A percentile compares a stretch with the other conserved stretches of the same genome.
Conservation (phyloP, 92 coral and sea anemone species). For the Zoanthus gigantus region DNA sequence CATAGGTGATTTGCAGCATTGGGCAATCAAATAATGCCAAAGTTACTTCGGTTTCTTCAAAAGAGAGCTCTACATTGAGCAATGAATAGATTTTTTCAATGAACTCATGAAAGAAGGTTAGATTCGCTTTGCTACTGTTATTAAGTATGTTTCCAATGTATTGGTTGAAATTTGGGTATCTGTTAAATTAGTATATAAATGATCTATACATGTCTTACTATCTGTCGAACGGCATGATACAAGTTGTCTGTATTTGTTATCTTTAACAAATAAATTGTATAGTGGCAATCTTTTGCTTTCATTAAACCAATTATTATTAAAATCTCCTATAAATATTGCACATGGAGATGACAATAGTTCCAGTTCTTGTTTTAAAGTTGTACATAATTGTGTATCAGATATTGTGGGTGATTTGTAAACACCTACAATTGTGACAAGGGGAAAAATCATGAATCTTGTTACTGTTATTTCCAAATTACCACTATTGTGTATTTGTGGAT, state of each 20-base stretch:
- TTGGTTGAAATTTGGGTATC: not conserved
- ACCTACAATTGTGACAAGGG: not conserved
- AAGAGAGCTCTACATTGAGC: conserved; percentile 34
- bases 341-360: not conserved
- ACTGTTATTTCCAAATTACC: not conserved
- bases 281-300: not conserved
- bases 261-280: not conserved
- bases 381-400: not conserved
- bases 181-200: not conserved
- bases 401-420: not conserved
- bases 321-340: not conserved
- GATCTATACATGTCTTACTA: not conserved
- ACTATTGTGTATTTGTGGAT: not conserved
- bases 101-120: conserved; percentile 51
- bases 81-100: conserved; percentile 24
- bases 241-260: not conserved
- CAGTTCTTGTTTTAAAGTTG: not conserved
- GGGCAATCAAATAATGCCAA: conserved; percentile 47
- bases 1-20: conserved; percentile 42
- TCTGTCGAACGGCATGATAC: not conserved
- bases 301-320: not conserved
- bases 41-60: conserved; percentile 53
- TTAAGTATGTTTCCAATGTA: conserved; percentile 21
- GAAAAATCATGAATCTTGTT: not conserved
- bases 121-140: conserved; percentile 36